Evolutionary conservation across 2,113 vertebrate genomes (phyloP).

Genomic region (Amazona guildingii): DNA sequence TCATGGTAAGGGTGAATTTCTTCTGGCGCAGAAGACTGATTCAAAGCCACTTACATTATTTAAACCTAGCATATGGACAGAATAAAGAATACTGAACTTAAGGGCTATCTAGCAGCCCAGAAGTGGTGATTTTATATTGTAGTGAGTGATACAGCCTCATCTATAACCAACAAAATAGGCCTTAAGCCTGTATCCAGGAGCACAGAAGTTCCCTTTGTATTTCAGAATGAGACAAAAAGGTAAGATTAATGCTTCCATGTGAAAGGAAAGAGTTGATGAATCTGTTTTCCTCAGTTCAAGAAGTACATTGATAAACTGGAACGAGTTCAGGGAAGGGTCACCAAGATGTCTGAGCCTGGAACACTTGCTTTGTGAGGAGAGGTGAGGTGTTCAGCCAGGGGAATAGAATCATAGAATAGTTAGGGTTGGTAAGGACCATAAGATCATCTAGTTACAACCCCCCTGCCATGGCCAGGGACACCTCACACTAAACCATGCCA

Average conservation of each 20-base stretch:
- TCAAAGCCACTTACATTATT: slow-evolving; percentile 24
- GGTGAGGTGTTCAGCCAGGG: background rate
- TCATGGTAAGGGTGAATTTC: background rate
- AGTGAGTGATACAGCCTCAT: background rate
- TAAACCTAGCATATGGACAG: slow-evolving; percentile 7
- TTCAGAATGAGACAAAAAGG: background rate
- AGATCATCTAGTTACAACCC: too few species aligned
- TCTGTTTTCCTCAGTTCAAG: background rate
- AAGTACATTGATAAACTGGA: background rate
- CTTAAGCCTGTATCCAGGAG: background rate
- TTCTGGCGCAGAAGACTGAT: background rate
- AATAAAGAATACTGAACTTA: background rate
- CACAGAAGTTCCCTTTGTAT: background rate
- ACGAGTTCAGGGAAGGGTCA: background rate
- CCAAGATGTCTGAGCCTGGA: background rate
- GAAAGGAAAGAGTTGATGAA: background rate
- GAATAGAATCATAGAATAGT: background rate
- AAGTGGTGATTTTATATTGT: background rate
- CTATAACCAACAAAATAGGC: background rate
- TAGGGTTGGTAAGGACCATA: too few species aligned
- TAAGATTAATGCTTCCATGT: background rate
- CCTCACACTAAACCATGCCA: too few species aligned
- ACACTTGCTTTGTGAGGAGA: background rate
- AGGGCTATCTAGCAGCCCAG: background rate
- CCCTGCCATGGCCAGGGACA: too few species aligned